Base-by-base conservation (phyloP, 2,888 invertebrate species). In the Drosophila longiperda region DNA sequence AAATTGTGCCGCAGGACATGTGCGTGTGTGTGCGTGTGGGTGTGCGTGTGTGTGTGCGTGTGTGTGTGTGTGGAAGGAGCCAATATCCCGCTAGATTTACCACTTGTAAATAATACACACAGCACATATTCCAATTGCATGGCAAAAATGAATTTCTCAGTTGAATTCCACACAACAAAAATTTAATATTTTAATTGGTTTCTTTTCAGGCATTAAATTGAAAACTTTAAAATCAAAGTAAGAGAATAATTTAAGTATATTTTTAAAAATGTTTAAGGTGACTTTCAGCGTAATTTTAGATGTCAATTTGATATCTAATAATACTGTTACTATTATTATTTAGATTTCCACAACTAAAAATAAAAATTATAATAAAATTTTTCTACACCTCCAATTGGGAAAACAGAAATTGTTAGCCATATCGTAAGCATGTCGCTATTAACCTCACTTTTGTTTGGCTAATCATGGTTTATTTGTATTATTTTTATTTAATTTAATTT, bases 81-180 rank as follows among this genome's bases (percentile, higher is more conserved):
- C 61, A 62, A 74, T 40, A 54, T 52, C 34, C 48, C 48, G 70
- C 59, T 71, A 71, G 78, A 78, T 78, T 82, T 69, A 52, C 70
- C 63, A 75, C 23, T 64, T 64, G 65, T 70, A 50, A 73, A 77
- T 81, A 70, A 63, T 67, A 58, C 38, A 38, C 20, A 79, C 34
- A 20, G 12, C 8, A 20, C 48, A 55, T 26, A 52, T 60, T 72
- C 53, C 42, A 69, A 50, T 68, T 57, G 67, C 66, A 61, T 68
- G 57, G 63, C 72, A 26, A 32, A 17, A 17, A 17, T 17, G 2
- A n/a, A 36, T 60, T 32, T 38, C 34, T 40, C 34, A 11, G 15
- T 26, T 23, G n/a, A 38, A 20, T 26, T n/a, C 20, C n/a, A 5
- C 50, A 38, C 15, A 9, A 20, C n/a, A 26, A 48, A 45, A 45